Evolutionary conservation across 2,797 vertebrate genomes (phyloP), one percentile per base, ranked within the genome.

Genomic region (Takifugu ocellatus): DNA sequence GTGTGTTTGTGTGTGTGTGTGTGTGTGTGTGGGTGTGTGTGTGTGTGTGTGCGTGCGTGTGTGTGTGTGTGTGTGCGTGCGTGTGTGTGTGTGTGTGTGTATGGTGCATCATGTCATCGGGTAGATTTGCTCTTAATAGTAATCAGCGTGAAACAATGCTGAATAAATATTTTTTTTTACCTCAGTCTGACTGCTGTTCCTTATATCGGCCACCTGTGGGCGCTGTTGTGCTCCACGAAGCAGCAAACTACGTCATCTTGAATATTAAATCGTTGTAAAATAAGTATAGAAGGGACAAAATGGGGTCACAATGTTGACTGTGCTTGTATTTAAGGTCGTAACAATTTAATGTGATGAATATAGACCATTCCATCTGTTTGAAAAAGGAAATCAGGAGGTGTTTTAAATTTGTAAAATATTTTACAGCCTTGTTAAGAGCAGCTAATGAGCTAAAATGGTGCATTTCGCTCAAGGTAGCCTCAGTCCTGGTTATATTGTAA

Each of bases 101-200:
- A 29, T 70, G 56, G 46, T 69, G 53, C 77, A 45, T 33, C 49
- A 44, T 58, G 61, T 53, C 60, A 45, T 49, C 69, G 51, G 66
- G 63, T 62, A 50, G 29, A 26, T 67, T 51, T 57, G 51, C 21
- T 59, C 68, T 25, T 63, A 63, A 48, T 63, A 36, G 54, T 59
- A 39, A 31, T 70, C 43, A 46, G 16, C 68, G 63, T 54, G 49
- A 68, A 63, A 53, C 55, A 25, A 57, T 53, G 39, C 82, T 64
- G 82, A 68, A 81, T 48, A 56, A 84, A 82, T 89, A 88, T 87
- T 83, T 87, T 86, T 84, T 86, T 84, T 76, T 80, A 84, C 78
- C 52, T 77, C 16, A 54, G 21, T 29, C 15, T 10, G 24, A 42
- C 15, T 64, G 64, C 51, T 65, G 55, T 77, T 75, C 56, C 54